Percentiles rank a stretch among this genome's conserved stretches.
Evolutionary conservation across 2,797 vertebrate genomes (phyloP).

Genomic region (Gymnodraco acuticeps): DNA sequence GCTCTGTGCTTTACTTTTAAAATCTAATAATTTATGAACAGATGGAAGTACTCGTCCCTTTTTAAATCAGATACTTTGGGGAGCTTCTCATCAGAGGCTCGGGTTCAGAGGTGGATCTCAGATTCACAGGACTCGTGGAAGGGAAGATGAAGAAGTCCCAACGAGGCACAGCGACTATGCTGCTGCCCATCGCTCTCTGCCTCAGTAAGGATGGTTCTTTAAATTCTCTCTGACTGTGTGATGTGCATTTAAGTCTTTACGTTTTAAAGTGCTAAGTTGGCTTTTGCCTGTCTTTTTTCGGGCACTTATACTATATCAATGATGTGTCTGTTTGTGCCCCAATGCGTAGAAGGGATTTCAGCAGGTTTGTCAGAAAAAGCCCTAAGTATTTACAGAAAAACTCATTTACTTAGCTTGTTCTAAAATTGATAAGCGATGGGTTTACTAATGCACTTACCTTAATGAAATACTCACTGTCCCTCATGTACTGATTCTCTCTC

Average conservation of each 20-base stretch:
- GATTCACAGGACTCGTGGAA: constrained; percentile 48
- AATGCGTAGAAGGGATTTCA: background rate
- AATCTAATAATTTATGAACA: constrained; percentile 67
- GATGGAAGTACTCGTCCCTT: constrained; percentile 47
- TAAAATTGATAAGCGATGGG: constrained; percentile 42
- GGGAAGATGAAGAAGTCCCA: constrained; percentile 67
- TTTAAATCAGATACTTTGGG: constrained; percentile 49
- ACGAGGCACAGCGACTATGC: constrained; percentile 38
- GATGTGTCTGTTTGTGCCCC: background rate
- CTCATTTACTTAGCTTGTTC: constrained; percentile 26
- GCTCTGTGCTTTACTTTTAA: constrained; percentile 61
- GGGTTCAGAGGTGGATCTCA: constrained; percentile 54
- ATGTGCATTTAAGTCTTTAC: background rate
- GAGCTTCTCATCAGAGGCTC: constrained; percentile 46
- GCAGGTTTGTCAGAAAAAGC: constrained; percentile 12
- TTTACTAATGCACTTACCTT: constrained; percentile 71
- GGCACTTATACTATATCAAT: background rate
- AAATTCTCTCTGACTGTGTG: constrained; percentile 13
- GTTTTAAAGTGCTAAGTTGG: constrained; percentile 16
- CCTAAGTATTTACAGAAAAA: constrained; percentile 2
- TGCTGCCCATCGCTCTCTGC: constrained; percentile 72
- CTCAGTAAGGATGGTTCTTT: constrained; percentile 72
- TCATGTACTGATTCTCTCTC: constrained; percentile 33
- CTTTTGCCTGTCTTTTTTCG: background rate
- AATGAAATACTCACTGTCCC: constrained; percentile 57